Percentiles rank a stretch among this genome's conserved stretches.
Conservation (phyloP, 2,113 vertebrate genomes). For the Empidonax alnorum region DNA sequence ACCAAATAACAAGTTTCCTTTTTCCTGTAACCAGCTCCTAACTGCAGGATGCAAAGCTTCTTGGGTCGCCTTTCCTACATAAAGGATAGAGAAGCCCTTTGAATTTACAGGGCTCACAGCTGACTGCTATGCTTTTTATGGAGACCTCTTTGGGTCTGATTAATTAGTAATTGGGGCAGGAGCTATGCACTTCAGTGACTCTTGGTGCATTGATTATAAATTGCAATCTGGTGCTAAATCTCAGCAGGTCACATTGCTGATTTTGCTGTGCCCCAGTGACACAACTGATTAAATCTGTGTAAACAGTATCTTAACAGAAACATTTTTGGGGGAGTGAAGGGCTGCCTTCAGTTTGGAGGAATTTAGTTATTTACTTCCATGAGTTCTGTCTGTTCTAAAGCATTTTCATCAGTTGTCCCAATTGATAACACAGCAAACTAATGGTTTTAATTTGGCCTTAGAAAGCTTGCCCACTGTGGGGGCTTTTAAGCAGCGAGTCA, state of each 20-base stretch:
- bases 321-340: slow-evolving; percentile 14
- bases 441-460: slow-evolving; percentile 60
- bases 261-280: slow-evolving; percentile 77
- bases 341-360: slow-evolving; percentile 53
- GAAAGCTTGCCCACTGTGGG: slow-evolving; percentile 7
- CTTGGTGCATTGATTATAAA: slow-evolving; percentile 76
- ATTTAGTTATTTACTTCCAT: slow-evolving; percentile 44
- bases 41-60: not conserved
- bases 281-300: slow-evolving; percentile 74
- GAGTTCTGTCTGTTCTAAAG: slow-evolving; percentile 22
- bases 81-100: not conserved
- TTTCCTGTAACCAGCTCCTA: not conserved
- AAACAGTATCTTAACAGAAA: slow-evolving; percentile 73
- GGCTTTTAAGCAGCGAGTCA: slow-evolving; percentile 52
- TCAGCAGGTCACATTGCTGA: slow-evolving; percentile 73
- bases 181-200: slow-evolving; percentile 76
- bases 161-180: slow-evolving; percentile 78
- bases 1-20: not conserved
- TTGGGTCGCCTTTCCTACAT: slow-evolving; percentile 27
- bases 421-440: slow-evolving; percentile 36
- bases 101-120: slow-evolving; percentile 47
- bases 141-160: slow-evolving; percentile 77
- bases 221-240: slow-evolving; percentile 77
- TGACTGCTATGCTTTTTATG: slow-evolving; percentile 58
- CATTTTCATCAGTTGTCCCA: slow-evolving; percentile 60